These are phyloP conservation scores for Agrotis ipsilon DNA, from an alignment of 2,888 invertebrate genomes.

Conservation along the genomic window DNA sequence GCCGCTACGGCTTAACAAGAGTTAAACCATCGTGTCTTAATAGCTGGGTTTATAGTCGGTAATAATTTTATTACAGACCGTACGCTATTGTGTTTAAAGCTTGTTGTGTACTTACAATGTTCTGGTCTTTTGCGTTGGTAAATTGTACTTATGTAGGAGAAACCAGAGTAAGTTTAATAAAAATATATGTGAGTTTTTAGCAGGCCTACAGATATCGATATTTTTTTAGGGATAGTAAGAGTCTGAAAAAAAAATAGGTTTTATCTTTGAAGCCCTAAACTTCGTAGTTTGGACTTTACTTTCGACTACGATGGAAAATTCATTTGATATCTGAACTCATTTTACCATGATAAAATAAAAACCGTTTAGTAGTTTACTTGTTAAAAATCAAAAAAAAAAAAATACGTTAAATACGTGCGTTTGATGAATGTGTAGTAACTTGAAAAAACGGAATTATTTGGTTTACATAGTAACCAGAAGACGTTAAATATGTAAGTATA, in stretches of 20 bases:
- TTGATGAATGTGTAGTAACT: conserved; percentile 52
- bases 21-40: conserved; percentile 73
- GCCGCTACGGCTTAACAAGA: conserved; percentile 66
- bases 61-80: conserved; percentile 62
- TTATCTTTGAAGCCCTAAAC: no score
- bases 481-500: neutral
- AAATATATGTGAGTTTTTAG: neutral
- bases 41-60: conserved; percentile 69
- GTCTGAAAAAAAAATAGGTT: no score
- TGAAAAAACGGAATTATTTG: conserved; percentile 33
- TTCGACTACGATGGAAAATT: no score
- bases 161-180: neutral
- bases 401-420: conserved; percentile 42
- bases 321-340: no score
- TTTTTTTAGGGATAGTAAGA: no score
- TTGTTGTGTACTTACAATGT: conserved; percentile 32
- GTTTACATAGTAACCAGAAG: conserved; percentile 4
- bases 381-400: no score
- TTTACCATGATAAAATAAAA: no score
- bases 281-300: no score
- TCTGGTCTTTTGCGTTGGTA: neutral
- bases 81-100: conserved; percentile 34
- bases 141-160: neutral
- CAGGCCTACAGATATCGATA: no score
- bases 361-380: no score